These are phyloP conservation scores for Lagopus leucura DNA, from an alignment of 2,113 vertebrate genomes.

Conservation along the genomic window DNA sequence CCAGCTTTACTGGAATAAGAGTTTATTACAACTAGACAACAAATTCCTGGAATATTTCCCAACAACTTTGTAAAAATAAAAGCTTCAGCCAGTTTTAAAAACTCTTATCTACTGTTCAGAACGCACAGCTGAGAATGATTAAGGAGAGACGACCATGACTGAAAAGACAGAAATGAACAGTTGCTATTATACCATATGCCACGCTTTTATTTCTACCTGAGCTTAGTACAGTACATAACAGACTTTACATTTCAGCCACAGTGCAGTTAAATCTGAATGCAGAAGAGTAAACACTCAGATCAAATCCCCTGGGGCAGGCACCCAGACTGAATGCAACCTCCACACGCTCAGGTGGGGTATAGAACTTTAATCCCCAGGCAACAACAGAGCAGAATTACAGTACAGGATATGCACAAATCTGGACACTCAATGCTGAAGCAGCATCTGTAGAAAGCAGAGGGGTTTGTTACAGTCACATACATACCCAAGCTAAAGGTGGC, in stretches of 20 bases:
- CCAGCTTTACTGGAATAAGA: not conserved
- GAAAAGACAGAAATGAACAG: not conserved
- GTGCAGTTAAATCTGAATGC: not conserved
- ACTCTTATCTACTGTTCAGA: not conserved
- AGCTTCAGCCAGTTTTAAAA: not conserved
- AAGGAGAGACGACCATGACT: not conserved
- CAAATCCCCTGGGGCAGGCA: not conserved
- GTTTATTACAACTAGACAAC: not conserved
- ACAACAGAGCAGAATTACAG: not conserved
- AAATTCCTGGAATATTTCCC: not conserved
- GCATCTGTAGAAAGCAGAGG: not conserved
- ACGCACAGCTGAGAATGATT: not conserved
- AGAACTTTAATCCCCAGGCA: not conserved
- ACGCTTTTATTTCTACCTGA: not conserved
- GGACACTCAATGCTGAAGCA: not conserved
- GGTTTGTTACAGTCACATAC: not conserved
- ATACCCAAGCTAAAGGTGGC: not conserved
- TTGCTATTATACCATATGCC: not conserved
- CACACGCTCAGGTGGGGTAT: not conserved
- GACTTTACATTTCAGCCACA: not conserved
- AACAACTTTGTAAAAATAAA: not conserved
- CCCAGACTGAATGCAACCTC: not conserved
- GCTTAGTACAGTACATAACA: rapidly evolving
- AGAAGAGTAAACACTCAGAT: not conserved
- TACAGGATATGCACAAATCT: not conserved